phyloP scores from a whole-genome alignment of 2,113 vertebrate species.

The Platichthys stellatus region DNA sequence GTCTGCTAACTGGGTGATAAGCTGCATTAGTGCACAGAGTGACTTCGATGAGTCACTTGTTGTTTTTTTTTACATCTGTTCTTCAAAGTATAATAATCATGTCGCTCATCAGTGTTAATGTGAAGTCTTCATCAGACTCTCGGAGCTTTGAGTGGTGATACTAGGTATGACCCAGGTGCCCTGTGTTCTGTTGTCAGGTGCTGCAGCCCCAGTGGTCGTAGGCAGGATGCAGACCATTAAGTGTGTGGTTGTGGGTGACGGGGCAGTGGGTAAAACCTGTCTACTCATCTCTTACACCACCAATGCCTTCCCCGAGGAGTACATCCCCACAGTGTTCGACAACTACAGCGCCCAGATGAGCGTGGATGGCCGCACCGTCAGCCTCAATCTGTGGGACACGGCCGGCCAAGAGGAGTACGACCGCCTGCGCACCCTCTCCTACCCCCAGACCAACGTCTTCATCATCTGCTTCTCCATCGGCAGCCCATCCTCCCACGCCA shows the following conservation, averaged over 20 bases:
- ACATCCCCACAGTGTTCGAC: constrained; percentile 95
- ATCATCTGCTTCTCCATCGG: constrained; percentile 95
- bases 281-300: constrained; percentile 96
- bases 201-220: constrained; percentile 81
- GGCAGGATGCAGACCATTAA: constrained; percentile 96
- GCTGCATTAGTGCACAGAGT: not conserved
- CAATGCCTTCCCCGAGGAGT: constrained; percentile 94
- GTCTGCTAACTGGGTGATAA: constrained; percentile 45
- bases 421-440: constrained; percentile 91
- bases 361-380: constrained; percentile 92
- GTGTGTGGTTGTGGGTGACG: constrained; percentile 95
- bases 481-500: constrained; percentile 92
- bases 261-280: constrained; percentile 96
- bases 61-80: rapidly evolving
- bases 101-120: not conserved
- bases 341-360: constrained; percentile 96
- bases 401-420: constrained; percentile 96
- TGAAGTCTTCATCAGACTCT: not conserved
- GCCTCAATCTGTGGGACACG: constrained; percentile 96
- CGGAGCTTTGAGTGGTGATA: not conserved
- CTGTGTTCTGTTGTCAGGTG: constrained; percentile 70
- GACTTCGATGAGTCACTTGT: not conserved
- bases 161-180: constrained; percentile 35
- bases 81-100: not conserved
- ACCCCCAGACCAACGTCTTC: constrained; percentile 93